Evolutionary conservation across 2,113 vertebrate species (phyloP).

Genomic region (Anthoscopus minutus): DNA sequence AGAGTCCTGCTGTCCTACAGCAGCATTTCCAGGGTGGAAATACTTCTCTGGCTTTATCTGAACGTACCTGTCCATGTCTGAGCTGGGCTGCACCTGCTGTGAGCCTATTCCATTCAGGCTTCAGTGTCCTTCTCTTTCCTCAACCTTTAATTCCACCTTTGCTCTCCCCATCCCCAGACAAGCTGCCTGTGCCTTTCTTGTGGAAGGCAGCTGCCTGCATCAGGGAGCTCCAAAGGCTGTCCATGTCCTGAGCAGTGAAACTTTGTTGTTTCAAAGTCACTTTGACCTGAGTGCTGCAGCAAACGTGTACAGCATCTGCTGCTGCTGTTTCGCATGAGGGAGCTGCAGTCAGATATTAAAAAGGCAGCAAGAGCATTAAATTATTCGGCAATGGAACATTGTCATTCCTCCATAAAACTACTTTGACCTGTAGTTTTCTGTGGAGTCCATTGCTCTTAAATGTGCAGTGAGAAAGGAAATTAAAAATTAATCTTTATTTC

Average conservation of each 20-base stretch:
- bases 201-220: background rate
- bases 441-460: slow-evolving; percentile 68
- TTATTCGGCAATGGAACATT: slow-evolving; percentile 65
- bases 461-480: slow-evolving; percentile 80
- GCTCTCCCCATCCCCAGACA: background rate
- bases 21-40: rapidly evolving
- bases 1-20: rapidly evolving
- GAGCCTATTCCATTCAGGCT: background rate
- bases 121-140: background rate
- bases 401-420: slow-evolving; percentile 71
- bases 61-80: rapidly evolving
- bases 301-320: background rate
- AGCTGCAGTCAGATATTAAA: slow-evolving; percentile 72
- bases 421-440: slow-evolving; percentile 67
- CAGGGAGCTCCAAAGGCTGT: background rate
- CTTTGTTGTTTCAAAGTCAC: slow-evolving; percentile 66
- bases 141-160: background rate
- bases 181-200: background rate
- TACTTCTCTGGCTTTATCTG: background rate
- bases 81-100: background rate
- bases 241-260: background rate
- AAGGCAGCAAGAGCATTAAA: slow-evolving; percentile 67
- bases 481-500: slow-evolving; percentile 86
- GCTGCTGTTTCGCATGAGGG: slow-evolving; percentile 60
- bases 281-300: slow-evolving; percentile 55